Percentiles rank a stretch among this genome's conserved stretches.
Evolutionary conservation across 2,888 invertebrate species (phyloP).

Genomic region (Chymomyza caudatula): DNA sequence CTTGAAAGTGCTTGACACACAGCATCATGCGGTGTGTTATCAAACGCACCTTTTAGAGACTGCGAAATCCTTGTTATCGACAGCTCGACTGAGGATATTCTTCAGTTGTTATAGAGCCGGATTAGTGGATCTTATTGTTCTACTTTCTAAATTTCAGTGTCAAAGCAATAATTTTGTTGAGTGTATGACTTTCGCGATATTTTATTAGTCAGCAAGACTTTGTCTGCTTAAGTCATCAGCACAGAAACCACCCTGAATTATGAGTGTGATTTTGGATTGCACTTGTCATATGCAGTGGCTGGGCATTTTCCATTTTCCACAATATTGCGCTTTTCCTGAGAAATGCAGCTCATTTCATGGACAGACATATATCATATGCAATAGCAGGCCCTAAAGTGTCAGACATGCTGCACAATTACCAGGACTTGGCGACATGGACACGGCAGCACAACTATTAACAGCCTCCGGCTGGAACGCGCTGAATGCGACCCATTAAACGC

Average conservation of each 20-base stretch:
- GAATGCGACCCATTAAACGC: conserved; percentile 44
- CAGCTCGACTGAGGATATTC: too few species aligned
- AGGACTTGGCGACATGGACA: background rate
- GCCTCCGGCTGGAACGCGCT: conserved; percentile 27
- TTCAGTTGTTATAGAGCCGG: too few species aligned
- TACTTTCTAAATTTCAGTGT: too few species aligned
- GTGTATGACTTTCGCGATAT: background rate
- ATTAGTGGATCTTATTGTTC: too few species aligned
- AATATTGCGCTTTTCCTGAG: conserved; percentile 76
- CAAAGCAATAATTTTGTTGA: background rate
- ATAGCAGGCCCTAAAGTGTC: conserved; percentile 49
- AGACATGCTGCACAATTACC: conserved; percentile 15
- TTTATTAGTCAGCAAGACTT: background rate
- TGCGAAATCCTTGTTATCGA: too few species aligned
- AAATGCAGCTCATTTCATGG: conserved; percentile 76
- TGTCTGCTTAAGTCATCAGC: background rate
- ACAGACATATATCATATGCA: conserved; percentile 64
- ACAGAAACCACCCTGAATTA: background rate
- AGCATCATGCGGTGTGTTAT: too few species aligned
- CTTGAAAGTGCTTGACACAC: too few species aligned
- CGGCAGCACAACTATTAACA: conserved; percentile 47
- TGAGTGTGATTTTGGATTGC: background rate
- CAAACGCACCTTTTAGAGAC: too few species aligned
- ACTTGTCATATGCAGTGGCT: conserved; percentile 25
- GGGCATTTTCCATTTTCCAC: conserved; percentile 76